Conservation (phyloP, 2,888 invertebrate species). For the Drosophila aldrichi region DNA sequence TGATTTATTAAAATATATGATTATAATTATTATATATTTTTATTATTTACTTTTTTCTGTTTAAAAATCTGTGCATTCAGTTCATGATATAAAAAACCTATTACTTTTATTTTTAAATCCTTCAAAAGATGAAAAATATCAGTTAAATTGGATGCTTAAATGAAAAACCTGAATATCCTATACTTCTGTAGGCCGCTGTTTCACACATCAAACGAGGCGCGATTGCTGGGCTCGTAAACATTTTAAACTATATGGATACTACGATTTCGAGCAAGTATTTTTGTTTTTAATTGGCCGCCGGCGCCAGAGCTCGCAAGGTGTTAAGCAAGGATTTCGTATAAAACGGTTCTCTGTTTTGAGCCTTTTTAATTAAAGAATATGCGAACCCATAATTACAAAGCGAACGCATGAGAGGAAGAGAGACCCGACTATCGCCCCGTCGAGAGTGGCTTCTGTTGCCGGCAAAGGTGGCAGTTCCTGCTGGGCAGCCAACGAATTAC, state of each 20-base stretch:
- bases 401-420: conserved; percentile 6
- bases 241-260: conserved; percentile 23
- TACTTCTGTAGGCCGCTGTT: conserved; percentile 11
- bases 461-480: conserved; percentile 75
- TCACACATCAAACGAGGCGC: conserved; percentile 29
- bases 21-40: too few species aligned
- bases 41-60: neutral
- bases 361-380: conserved; percentile 74
- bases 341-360: conserved; percentile 43
- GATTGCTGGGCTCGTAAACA: conserved; percentile 21
- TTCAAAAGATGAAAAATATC: neutral
- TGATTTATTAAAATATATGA: too few species aligned
- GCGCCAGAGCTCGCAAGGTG: conserved; percentile 56
- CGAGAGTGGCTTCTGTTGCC: conserved; percentile 42
- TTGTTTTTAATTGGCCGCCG: conserved; percentile 66
- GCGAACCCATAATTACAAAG: conserved; percentile 73
- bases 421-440: conserved; percentile 5
- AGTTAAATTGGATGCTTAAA: neutral
- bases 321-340: conserved; percentile 56
- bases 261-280: conserved; percentile 33
- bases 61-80: too few species aligned
- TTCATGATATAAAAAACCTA: neutral
- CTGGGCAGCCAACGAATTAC: conserved; percentile 70
- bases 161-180: conserved; percentile 5
- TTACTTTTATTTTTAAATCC: neutral